phyloP scores from a whole-genome alignment of 2,113 vertebrate species.

The Crotalus horridus region DNA sequence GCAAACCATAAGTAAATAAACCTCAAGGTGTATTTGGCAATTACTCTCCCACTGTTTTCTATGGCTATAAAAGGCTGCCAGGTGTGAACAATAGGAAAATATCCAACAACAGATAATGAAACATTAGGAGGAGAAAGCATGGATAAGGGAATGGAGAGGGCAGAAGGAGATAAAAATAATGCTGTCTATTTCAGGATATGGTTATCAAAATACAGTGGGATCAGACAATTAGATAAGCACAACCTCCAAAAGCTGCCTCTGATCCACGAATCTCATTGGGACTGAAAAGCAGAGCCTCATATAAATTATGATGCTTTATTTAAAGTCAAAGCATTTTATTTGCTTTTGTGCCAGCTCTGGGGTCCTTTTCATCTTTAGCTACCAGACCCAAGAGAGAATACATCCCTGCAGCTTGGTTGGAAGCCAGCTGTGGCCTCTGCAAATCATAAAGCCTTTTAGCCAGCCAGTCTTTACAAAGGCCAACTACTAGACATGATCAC shows the following conservation, averaged over 20 bases:
- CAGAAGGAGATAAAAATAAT: conserved; percentile 9
- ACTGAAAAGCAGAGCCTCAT: conserved; percentile 58
- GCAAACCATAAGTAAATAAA: conserved; percentile 49
- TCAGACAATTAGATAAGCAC: conserved; percentile 59
- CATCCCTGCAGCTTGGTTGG: conserved; percentile 71
- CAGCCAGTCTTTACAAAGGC: conserved; percentile 70
- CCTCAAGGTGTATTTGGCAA: conserved; percentile 28
- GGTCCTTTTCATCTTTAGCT: conserved; percentile 76
- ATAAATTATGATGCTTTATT: conserved; percentile 77
- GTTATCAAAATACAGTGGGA: conserved; percentile 55
- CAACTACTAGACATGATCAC: conserved; percentile 67
- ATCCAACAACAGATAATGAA: conserved; percentile 48
- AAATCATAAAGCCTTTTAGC: conserved; percentile 75
- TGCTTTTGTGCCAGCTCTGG: conserved; percentile 76
- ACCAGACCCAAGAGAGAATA: conserved; percentile 71
- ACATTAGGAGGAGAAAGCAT: conserved; percentile 26
- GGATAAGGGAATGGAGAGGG: conserved; percentile 25
- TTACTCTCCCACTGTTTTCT: conserved; percentile 1
- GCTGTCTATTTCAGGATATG: conserved; percentile 49
- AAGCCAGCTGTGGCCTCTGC: conserved; percentile 74
- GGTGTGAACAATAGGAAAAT: conserved; percentile 31
- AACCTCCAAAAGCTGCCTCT: conserved; percentile 65
- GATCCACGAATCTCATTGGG: conserved; percentile 59
- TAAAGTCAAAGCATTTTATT: conserved; percentile 75
- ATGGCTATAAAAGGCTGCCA: conserved; percentile 45